These are phyloP conservation scores for Atta cephalotes DNA, from an alignment of 1,140 invertebrate genomes.

Conservation along the genomic window DNA sequence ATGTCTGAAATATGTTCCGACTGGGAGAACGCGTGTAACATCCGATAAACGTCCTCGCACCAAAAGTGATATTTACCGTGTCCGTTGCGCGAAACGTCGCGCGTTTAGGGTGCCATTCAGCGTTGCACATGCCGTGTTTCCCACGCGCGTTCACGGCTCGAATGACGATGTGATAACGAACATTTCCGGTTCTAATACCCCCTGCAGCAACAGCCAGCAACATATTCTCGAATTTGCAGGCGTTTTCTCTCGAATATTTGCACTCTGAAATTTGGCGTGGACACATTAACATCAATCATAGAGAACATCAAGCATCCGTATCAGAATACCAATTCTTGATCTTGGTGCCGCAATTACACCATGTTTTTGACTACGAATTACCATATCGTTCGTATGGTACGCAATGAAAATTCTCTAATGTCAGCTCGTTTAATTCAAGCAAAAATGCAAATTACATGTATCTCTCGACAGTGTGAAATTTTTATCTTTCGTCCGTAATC, in stretches of 20 bases:
- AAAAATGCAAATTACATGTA: neutral
- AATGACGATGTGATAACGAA: neutral
- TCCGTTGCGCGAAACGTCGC: conserved; percentile 39
- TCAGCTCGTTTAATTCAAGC: neutral
- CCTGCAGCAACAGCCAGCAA: neutral
- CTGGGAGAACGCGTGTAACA: conserved; percentile 28
- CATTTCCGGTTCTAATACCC: conserved; percentile 1
- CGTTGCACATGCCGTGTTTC: conserved; percentile 41
- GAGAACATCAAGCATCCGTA: neutral
- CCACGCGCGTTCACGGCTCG: conserved; percentile 28
- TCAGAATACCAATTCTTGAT: neutral
- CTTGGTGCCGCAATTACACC: neutral
- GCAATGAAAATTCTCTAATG: neutral
- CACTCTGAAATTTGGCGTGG: neutral
- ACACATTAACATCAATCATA: no score
- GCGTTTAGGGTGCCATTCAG: conserved; percentile 45
- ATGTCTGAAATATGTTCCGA: conserved; percentile 58
- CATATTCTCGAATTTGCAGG: neutral
- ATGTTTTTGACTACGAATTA: neutral
- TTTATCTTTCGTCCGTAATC: no score
- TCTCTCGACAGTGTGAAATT: neutral
- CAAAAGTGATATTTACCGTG: conserved; percentile 33
- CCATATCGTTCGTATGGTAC: neutral
- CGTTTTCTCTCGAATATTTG: neutral
- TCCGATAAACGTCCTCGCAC: conserved; percentile 47